phyloP scores from a whole-genome alignment of 2,888 invertebrate genomes.

The Seira musarum region DNA sequence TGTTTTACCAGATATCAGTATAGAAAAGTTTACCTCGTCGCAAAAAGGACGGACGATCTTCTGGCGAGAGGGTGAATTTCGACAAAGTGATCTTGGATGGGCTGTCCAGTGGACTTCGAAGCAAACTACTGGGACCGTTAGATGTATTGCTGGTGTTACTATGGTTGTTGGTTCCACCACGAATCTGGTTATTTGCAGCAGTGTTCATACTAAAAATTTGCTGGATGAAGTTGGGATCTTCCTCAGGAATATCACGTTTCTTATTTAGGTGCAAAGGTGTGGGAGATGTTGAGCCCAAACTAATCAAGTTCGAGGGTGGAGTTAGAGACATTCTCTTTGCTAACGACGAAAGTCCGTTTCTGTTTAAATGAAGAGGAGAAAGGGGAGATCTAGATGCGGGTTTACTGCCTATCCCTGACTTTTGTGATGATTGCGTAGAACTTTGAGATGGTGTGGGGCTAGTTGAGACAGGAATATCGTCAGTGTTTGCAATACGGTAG shows the following conservation, averaged over 20 bases:
- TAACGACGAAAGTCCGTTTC: slow-evolving; percentile 35
- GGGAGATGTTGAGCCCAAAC: background rate
- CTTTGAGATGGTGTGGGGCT: background rate
- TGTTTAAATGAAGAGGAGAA: slow-evolving; percentile 41
- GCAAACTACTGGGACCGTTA: background rate
- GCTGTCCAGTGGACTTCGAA: slow-evolving; percentile 34
- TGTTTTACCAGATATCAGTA: slow-evolving; percentile 69
- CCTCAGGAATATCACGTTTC: slow-evolving; percentile 69
- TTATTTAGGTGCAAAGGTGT: slow-evolving; percentile 60
- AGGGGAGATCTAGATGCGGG: slow-evolving; percentile 35
- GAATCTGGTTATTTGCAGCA: slow-evolving; percentile 46
- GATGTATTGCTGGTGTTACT: background rate
- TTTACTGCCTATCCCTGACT: background rate
- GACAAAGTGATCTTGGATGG: slow-evolving; percentile 61
- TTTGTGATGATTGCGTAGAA: background rate
- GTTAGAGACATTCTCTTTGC: slow-evolving; percentile 37
- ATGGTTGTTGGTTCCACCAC: background rate
- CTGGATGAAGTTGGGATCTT: slow-evolving; percentile 68
- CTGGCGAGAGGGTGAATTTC: slow-evolving; percentile 69
- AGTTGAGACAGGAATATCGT: slow-evolving; percentile 42
- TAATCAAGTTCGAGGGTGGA: background rate
- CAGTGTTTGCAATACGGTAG: slow-evolving; percentile 69
- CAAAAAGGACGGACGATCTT: slow-evolving; percentile 69
- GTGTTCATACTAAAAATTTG: slow-evolving; percentile 68
- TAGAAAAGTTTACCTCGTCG: slow-evolving; percentile 69